Conservation (phyloP, 1,140 invertebrate species). For the Drosophila yakuba region DNA sequence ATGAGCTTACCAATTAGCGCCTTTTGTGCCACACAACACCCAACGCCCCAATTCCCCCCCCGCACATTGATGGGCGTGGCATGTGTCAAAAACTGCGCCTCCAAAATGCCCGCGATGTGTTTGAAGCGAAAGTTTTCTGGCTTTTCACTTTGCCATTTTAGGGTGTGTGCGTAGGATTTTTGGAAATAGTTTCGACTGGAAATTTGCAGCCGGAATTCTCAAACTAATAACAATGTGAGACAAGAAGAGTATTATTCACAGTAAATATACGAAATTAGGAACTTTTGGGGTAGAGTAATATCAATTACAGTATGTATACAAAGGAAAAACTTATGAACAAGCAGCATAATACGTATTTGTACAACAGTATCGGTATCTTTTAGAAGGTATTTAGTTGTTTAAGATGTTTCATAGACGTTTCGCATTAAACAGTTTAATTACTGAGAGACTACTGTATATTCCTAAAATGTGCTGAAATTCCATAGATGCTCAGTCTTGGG, state of each 20-base stretch:
- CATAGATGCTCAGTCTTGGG: constrained; percentile 11
- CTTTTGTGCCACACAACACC: background rate
- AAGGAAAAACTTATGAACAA: too few species aligned
- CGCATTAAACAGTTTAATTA: background rate
- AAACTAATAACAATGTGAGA: constrained; percentile 4
- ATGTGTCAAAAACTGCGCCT: constrained; percentile 58
- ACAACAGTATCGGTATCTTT: too few species aligned
- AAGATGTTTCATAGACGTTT: background rate
- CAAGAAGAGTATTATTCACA: background rate
- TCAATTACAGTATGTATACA: background rate
- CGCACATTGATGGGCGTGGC: constrained; percentile 35
- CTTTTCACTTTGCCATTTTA: constrained; percentile 1
- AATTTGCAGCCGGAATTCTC: constrained; percentile 15
- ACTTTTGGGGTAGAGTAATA: background rate
- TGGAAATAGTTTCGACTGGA: constrained; percentile 19
- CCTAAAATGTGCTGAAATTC: constrained; percentile 12
- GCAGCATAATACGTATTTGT: too few species aligned
- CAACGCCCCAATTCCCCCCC: too few species aligned
- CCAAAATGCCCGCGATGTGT: constrained; percentile 31
- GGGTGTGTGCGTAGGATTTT: constrained; percentile 14
- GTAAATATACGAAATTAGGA: background rate
- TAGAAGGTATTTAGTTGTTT: too few species aligned
- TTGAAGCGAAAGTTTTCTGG: constrained; percentile 36
- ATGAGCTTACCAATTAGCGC: constrained; percentile 74
- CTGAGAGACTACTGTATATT: background rate